phyloP scores from a whole-genome alignment of 2,113 vertebrate genomes.

The Labeo catla region DNA sequence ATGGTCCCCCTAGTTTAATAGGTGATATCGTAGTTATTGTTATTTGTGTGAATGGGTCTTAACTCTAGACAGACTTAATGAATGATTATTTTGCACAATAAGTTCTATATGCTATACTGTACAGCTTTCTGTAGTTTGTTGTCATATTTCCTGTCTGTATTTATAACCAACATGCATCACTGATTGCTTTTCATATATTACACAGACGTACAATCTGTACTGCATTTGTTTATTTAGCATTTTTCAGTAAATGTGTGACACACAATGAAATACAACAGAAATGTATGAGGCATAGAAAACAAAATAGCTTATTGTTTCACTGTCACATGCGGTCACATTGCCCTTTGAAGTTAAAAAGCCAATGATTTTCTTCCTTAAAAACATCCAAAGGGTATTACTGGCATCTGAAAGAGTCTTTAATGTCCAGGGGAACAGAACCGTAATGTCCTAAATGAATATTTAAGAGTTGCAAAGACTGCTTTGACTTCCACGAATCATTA shows the following conservation, averaged over 20 bases:
- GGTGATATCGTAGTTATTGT: too few species aligned
- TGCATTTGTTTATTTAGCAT: conserved; percentile 69
- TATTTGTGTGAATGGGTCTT: too few species aligned
- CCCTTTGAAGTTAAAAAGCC: conserved; percentile 5
- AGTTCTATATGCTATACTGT: background rate
- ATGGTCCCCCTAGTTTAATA: too few species aligned
- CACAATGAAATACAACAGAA: conserved; percentile 69
- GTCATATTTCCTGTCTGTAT: background rate
- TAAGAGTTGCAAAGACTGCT: conserved; percentile 32
- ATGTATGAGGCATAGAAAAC: conserved; percentile 48
- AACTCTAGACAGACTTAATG: background rate
- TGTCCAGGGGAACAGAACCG: conserved; percentile 12
- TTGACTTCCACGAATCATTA: conserved; percentile 35
- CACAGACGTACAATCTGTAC: conserved; percentile 37
- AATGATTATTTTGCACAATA: background rate
- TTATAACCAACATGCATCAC: conserved; percentile 29
- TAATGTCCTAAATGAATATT: background rate
- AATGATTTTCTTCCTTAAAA: background rate
- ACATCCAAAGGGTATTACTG: conserved; percentile 13
- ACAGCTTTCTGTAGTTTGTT: background rate
- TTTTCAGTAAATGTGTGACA: conserved; percentile 77
- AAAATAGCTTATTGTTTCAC: conserved; percentile 50
- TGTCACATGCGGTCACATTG: conserved; percentile 48
- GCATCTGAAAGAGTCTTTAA: conserved; percentile 8
- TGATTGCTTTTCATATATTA: conserved; percentile 30